Evolutionary conservation across 2,113 vertebrate species (phyloP).

Genomic region (Sinosuthora webbiana): DNA sequence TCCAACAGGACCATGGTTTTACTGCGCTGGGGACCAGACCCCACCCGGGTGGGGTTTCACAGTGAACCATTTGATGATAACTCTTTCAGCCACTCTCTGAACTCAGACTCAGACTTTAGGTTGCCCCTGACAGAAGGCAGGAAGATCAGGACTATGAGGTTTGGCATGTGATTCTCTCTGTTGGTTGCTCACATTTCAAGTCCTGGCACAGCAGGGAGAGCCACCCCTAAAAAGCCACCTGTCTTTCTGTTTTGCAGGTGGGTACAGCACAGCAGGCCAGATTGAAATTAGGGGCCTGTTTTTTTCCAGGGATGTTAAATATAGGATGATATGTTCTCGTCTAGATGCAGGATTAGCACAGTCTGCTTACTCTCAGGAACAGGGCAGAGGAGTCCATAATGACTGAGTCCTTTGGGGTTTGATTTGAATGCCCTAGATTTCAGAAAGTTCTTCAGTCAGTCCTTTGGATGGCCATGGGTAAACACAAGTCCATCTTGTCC

Average conservation of each 20-base stretch:
- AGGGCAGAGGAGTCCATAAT: background rate
- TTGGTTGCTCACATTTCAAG: background rate
- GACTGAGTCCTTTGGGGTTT: background rate
- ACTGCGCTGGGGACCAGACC: background rate
- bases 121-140: background rate
- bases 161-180: background rate
- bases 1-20: background rate
- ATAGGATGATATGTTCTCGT: background rate
- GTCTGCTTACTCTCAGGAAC: background rate
- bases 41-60: background rate
- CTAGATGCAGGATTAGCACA: background rate
- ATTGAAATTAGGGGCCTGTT: background rate
- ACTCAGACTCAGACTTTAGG: background rate
- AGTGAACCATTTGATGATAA: accelerated
- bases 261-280: background rate
- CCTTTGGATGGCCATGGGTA: background rate
- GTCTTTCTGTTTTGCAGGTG: background rate
- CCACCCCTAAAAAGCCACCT: background rate
- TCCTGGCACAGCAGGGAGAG: background rate
- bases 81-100: background rate
- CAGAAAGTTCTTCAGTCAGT: background rate
- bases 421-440: background rate
- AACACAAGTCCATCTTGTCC: background rate
- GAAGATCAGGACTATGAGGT: background rate
- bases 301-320: background rate